Evolutionary conservation across 1,140 invertebrate species (phyloP).

Genomic region (Musca vetustissima): DNA sequence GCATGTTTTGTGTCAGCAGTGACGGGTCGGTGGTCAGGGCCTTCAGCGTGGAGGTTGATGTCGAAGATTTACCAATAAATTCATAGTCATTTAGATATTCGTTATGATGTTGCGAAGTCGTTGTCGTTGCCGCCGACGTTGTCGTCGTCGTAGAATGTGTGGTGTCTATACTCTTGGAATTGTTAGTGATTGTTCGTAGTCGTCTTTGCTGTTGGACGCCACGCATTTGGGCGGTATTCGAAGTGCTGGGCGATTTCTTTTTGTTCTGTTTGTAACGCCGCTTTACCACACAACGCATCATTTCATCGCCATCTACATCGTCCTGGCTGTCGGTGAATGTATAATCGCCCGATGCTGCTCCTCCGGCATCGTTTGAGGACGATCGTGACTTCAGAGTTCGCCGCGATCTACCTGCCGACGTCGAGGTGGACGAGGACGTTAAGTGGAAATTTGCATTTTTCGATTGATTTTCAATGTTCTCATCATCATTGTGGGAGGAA

Average conservation of each 20-base stretch:
- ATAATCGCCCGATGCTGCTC: neutral
- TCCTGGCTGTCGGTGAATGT: conserved; percentile 40
- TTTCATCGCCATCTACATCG: conserved; percentile 49
- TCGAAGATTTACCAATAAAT: conserved; percentile 22
- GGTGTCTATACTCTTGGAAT: conserved; percentile 41
- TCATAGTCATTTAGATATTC: conserved; percentile 7
- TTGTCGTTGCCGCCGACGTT: neutral
- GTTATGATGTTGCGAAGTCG: neutral
- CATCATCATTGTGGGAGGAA: conserved; percentile 9
- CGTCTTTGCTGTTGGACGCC: conserved; percentile 45
- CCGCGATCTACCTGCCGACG: conserved; percentile 24
- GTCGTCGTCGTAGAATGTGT: neutral
- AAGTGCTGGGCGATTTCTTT: conserved; percentile 38
- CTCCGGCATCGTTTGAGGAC: conserved; percentile 14
- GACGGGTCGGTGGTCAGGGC: neutral
- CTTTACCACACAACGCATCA: conserved; percentile 42
- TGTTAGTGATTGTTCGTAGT: conserved; percentile 32
- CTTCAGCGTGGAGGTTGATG: conserved; percentile 19
- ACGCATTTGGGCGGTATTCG: conserved; percentile 29
- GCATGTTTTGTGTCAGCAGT: neutral
- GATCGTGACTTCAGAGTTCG: conserved; percentile 19
- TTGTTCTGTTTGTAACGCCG: conserved; percentile 53
- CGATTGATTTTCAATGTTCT: conserved; percentile 26
- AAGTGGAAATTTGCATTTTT: conserved; percentile 15
- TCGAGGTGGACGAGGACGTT: conserved; percentile 30